These are phyloP conservation scores for Apodemia arnacis DNA, from an alignment of 2,888 invertebrate species.

Conservation along the genomic window DNA sequence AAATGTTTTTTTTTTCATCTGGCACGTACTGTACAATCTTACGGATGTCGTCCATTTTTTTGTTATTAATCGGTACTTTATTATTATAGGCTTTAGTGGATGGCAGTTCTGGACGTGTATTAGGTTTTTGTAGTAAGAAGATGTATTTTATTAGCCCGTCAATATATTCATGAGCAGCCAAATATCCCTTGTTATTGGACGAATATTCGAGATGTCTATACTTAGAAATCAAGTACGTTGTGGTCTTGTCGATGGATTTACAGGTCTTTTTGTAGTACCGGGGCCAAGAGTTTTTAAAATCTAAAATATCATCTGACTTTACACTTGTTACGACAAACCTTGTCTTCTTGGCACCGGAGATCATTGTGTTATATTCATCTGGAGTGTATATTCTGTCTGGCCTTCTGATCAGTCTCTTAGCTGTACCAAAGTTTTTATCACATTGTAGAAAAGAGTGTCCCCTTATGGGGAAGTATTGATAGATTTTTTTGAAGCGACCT, in stretches of 20 bases:
- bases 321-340: not conserved
- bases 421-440: not conserved
- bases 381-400: slow-evolving; percentile 4
- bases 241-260: not conserved
- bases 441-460: not conserved
- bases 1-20: slow-evolving; percentile 15
- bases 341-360: not conserved
- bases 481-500: not conserved
- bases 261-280: not conserved
- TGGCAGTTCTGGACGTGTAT: slow-evolving; percentile 17
- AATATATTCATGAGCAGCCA: not conserved
- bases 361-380: not conserved
- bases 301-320: not conserved
- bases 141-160: not conserved
- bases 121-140: slow-evolving; percentile 4
- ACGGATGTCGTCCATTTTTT: slow-evolving; percentile 8
- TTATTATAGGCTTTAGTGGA: slow-evolving; percentile 6
- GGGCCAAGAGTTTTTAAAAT: not conserved
- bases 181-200: not conserved
- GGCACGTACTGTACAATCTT: slow-evolving; percentile 15
- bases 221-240: not conserved
- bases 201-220: not conserved
- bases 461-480: not conserved
- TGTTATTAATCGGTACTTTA: slow-evolving; percentile 8
- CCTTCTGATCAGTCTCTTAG: not conserved